Evolutionary conservation across 2,888 invertebrate species (phyloP), one percentile per base, ranked within the genome.

Genomic region (Callinectes sapidus): DNA sequence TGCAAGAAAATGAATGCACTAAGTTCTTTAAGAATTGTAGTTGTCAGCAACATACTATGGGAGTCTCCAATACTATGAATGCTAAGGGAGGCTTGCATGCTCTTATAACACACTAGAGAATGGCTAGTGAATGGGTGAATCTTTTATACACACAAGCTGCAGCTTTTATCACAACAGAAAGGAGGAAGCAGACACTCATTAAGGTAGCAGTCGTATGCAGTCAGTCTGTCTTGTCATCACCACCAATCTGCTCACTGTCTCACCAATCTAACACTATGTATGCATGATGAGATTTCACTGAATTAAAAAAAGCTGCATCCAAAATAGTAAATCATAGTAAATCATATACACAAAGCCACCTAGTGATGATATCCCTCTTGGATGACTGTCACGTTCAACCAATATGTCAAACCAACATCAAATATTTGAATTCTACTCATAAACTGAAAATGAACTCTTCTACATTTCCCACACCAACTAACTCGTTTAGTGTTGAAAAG

Each of bases 201-300:
- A 35, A 35, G 28, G 35, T 32, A 16, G 81, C 81, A 81, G 81
- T 81, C 81, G 35, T 14, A 8, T 16, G 35, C 28, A 10, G 81
- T 81, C 81, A 71, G 81, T 81, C 81, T 35, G 81, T 81, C 81
- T 35, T 81, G 81, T 81, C 81, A 81, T 71, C 81, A 35, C 35
- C 81, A 81, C 18, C 35, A 81, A 81, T 10, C 81, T 10, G 35
- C 32, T 35, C 35, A 35, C 5, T 35, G 32, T 14, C 3, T 81
- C 81, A 35, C 81, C 81, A 81, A 35, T 32, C 35, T 81, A 14
- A 2, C 14, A 32, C 28, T 16, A 35, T 2, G 1, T 81, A 35
- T 10, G 16, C 6, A 28, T 71, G 71, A n/a, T 18, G 28, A 28
- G 10, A 28, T 71, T 71, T 10, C 71, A 28, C 28, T 10, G 28